Percentiles rank a stretch among this genome's conserved stretches.
These are phyloP conservation scores for Dicentrarchus labrax DNA, from an alignment of 2,113 vertebrate genomes.

Conservation along the genomic window DNA sequence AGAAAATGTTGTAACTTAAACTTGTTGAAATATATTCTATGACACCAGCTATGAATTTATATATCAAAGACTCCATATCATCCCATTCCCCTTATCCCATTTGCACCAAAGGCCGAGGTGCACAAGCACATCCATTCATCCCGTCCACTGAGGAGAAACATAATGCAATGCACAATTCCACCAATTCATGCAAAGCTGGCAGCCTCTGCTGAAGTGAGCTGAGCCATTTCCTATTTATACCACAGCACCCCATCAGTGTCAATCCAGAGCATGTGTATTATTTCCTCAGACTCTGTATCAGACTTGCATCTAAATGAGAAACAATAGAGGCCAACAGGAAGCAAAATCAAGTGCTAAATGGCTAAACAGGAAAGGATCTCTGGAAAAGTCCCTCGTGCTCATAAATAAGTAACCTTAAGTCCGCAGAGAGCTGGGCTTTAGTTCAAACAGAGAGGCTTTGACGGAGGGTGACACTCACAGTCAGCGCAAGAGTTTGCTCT, in stretches of 20 bases:
- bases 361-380: constrained; percentile 68
- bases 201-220: constrained; percentile 27
- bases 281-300: constrained; percentile 45
- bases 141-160: constrained; percentile 52
- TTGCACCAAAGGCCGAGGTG: constrained; percentile 28
- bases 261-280: constrained; percentile 26
- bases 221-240: constrained; percentile 59
- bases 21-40: neutral
- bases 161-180: constrained; percentile 66
- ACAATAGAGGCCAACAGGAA: constrained; percentile 66
- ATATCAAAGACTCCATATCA: constrained; percentile 23
- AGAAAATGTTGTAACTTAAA: neutral
- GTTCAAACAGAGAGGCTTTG: constrained; percentile 36
- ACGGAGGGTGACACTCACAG: constrained; percentile 19
- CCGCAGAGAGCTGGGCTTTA: constrained; percentile 2
- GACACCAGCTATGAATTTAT: neutral
- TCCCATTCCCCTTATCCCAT: constrained; percentile 32
- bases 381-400: constrained; percentile 49
- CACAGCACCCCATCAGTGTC: constrained; percentile 26
- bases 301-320: constrained; percentile 61
- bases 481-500: constrained; percentile 35
- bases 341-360: constrained; percentile 51
- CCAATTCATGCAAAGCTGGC: constrained; percentile 68
- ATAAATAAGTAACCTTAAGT: constrained; percentile 70
- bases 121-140: constrained; percentile 74